phyloP scores from a whole-genome alignment of 2,113 vertebrate species.

The Sciurus niger region DNA sequence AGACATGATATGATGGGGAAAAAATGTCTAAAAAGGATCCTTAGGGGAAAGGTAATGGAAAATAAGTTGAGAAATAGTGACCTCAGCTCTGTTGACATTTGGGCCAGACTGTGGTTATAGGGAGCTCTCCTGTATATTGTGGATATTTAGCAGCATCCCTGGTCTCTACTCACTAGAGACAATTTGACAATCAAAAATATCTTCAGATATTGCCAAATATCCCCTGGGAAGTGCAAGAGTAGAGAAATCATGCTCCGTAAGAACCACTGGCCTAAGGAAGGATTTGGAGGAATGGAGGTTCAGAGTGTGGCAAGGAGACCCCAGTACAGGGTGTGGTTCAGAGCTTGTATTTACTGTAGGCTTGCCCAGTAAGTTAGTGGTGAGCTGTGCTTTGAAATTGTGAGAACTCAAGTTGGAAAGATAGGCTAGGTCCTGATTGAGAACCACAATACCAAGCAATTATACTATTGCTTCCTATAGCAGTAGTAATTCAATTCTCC shows the following conservation, averaged over 20 bases:
- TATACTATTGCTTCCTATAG: neutral
- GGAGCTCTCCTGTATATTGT: neutral
- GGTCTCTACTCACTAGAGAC: neutral
- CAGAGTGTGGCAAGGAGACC: neutral
- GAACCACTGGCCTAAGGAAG: slow-evolving; percentile 1
- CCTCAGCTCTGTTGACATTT: slow-evolving; percentile 15
- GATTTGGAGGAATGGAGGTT: slow-evolving; percentile 23
- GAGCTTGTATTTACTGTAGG: neutral
- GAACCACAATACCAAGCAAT: neutral
- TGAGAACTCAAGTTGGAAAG: slow-evolving; percentile 28
- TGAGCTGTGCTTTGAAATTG: neutral
- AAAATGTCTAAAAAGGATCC: neutral
- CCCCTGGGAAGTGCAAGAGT: neutral
- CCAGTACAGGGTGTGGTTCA: neutral
- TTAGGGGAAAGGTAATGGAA: neutral
- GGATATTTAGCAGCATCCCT: neutral
- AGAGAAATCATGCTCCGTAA: neutral
- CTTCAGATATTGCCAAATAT: neutral
- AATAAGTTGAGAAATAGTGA: slow-evolving; percentile 28
- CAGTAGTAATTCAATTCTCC: neutral
- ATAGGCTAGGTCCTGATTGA: neutral
- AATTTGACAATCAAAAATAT: neutral
- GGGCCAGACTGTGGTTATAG: neutral
- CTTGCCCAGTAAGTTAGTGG: neutral
- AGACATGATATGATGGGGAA: neutral